These are phyloP conservation scores for Orius insidiosus DNA, from an alignment of 1,140 invertebrate species.

Conservation along the genomic window DNA sequence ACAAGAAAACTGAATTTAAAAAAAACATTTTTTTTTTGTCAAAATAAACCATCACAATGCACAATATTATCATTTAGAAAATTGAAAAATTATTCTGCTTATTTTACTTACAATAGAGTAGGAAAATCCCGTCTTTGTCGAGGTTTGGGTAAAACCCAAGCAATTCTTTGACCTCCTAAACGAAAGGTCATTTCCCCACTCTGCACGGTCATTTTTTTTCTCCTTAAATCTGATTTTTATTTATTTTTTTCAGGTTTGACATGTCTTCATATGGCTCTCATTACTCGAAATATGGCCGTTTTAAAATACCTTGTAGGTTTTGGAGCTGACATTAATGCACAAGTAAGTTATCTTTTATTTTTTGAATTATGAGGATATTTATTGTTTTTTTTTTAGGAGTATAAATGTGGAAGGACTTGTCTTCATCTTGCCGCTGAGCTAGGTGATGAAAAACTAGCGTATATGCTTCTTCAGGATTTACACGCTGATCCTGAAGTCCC, in stretches of 20 bases:
- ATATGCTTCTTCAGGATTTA: constrained; percentile 8
- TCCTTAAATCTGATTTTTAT: constrained; percentile 14
- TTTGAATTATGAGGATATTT: neutral
- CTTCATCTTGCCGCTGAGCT: constrained; percentile 18
- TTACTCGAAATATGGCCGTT: constrained; percentile 46
- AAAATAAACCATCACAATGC: too few species aligned
- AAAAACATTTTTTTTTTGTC: too few species aligned
- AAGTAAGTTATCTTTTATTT: constrained; percentile 32
- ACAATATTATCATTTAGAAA: too few species aligned
- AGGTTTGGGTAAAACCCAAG: too few species aligned
- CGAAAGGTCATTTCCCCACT: too few species aligned
- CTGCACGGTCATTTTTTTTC: too few species aligned
- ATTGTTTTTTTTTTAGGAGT: constrained; percentile 14
- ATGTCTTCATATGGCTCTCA: constrained; percentile 66
- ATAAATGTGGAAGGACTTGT: constrained; percentile 15
- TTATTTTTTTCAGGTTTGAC: constrained; percentile 55
- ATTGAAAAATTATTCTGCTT: too few species aligned
- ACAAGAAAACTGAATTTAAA: too few species aligned
- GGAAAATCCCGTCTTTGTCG: too few species aligned
- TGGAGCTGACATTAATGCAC: constrained; percentile 64
- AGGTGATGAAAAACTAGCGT: constrained; percentile 8
- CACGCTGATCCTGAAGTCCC: constrained; percentile 10
- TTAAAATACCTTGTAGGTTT: constrained; percentile 53
- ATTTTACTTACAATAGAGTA: too few species aligned
- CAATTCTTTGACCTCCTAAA: too few species aligned